Percentiles rank a stretch among this genome's conserved stretches.
Evolutionary conservation across 2,797 vertebrate species (phyloP).

Genomic region (Microctenopoma steveboyesi): DNA sequence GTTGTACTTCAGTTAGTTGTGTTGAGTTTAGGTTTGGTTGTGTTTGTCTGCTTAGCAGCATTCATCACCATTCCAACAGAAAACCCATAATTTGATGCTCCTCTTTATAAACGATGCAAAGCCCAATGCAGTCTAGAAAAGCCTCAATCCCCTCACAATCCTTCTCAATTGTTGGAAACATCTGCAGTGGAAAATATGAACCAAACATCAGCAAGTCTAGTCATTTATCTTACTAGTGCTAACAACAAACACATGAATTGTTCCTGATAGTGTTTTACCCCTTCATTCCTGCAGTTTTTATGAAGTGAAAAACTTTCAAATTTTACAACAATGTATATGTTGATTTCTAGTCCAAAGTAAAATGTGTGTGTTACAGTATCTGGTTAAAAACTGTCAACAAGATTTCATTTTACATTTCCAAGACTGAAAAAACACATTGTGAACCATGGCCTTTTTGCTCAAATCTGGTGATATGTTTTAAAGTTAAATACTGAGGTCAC

Average conservation of each 20-base stretch:
- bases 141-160: slow-evolving; percentile 29
- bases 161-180: slow-evolving; percentile 59
- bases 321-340: slow-evolving; percentile 1
- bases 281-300: slow-evolving; percentile 13
- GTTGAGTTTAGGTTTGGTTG: too few species aligned
- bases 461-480: slow-evolving; percentile 33
- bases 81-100: slow-evolving; percentile 10
- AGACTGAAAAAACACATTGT: neutral
- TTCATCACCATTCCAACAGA: slow-evolving; percentile 13
- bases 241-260: slow-evolving; percentile 74
- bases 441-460: slow-evolving; percentile 11
- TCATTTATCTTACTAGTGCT: slow-evolving; percentile 52
- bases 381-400: slow-evolving; percentile 19
- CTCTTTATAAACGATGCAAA: slow-evolving; percentile 22
- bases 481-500: slow-evolving; percentile 47
- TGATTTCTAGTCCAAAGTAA: slow-evolving; percentile 4
- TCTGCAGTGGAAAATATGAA: slow-evolving; percentile 66
- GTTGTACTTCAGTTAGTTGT: too few species aligned
- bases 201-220: slow-evolving; percentile 42
- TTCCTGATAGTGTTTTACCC: slow-evolving; percentile 30
- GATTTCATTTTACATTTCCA: neutral
- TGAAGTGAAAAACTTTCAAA: neutral
- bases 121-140: slow-evolving; percentile 23
- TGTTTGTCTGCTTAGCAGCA: too few species aligned
- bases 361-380: slow-evolving; percentile 4